Conservation (phyloP, 2,113 vertebrate genomes). For the Ornithorhynchus anatinus region DNA sequence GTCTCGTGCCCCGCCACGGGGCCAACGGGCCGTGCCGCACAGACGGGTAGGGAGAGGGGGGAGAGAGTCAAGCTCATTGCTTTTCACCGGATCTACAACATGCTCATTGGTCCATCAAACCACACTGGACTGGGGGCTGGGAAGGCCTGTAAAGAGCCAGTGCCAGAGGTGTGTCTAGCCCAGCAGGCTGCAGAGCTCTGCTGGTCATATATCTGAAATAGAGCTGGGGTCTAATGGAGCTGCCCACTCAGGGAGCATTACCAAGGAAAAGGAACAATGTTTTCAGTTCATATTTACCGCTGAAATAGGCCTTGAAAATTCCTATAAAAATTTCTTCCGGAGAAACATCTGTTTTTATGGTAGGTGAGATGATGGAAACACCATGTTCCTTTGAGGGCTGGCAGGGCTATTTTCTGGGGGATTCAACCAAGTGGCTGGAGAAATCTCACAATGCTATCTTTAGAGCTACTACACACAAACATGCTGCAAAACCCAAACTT, state of each 20-base stretch:
- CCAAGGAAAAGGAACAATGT: constrained; percentile 51
- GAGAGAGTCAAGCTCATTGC: no score
- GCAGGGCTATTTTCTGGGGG: no score
- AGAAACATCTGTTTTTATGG: constrained; percentile 55
- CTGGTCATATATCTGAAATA: constrained; percentile 52
- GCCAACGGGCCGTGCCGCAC: no score
- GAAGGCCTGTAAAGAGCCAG: constrained; percentile 64
- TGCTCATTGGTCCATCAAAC: constrained; percentile 62
- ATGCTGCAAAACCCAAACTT: no score
- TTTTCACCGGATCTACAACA: no score
- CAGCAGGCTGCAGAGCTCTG: not conserved
- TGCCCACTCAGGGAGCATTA: constrained; percentile 25
- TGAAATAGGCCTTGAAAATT: constrained; percentile 57
- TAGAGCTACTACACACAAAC: no score
- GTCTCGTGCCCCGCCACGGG: no score
- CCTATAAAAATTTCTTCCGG: constrained; percentile 42
- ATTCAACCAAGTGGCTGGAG: no score
- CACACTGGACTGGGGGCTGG: constrained; percentile 67
- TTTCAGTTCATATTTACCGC: constrained; percentile 48
- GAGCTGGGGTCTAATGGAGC: constrained; percentile 34
- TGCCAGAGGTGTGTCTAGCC: no score
- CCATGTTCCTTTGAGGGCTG: constrained; percentile 22
- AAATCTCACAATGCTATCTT: no score
- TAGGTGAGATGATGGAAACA: constrained; percentile 34
- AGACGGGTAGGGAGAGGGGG: no score